A percentile compares a stretch with the other conserved stretches of the same genome.
phyloP scores from a whole-genome alignment of 1,140 invertebrate species.

The Oscheius sp. region DNA sequence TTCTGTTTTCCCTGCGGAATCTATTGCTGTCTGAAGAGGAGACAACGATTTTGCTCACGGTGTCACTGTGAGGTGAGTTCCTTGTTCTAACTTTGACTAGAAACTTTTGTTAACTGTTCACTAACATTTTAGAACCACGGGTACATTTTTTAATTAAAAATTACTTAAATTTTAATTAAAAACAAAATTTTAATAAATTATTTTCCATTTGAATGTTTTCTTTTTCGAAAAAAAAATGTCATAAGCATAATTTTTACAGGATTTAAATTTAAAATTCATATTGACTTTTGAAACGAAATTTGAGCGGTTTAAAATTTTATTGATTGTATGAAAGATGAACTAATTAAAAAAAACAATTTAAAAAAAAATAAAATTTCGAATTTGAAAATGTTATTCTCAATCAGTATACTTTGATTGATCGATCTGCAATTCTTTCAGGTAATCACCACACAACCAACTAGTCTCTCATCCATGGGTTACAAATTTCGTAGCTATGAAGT shows the following conservation, averaged over 20 bases:
- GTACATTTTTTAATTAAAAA: background rate
- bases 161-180: background rate
- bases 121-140: background rate
- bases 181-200: background rate
- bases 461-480: background rate
- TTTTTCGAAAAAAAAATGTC: background rate
- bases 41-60: constrained; percentile 32
- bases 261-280: no score
- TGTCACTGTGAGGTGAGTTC: constrained; percentile 48
- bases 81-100: background rate
- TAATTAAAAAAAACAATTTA: no score
- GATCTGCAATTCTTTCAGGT: no score
- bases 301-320: no score
- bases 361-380: no score
- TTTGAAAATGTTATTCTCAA: no score
- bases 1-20: constrained; percentile 56
- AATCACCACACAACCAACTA: background rate
- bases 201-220: background rate
- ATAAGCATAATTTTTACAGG: background rate
- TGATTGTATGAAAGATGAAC: no score
- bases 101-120: background rate
- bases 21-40: constrained; percentile 48
- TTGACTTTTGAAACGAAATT: no score
- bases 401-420: no score
- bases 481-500: background rate